Evolutionary conservation across 2,888 invertebrate species (phyloP).

Genomic region (Craniophora ligustri): DNA sequence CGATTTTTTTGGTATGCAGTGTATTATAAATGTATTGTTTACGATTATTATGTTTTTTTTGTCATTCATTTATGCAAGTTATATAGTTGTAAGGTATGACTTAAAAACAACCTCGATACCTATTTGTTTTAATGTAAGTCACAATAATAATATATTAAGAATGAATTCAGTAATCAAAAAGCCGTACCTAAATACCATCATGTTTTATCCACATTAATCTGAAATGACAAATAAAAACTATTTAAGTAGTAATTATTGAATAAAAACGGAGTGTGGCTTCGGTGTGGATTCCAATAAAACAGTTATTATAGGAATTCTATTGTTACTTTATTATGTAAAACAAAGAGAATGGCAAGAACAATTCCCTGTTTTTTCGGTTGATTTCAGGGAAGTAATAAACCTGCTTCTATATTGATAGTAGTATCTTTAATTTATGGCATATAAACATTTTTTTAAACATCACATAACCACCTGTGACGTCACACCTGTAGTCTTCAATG

Average conservation of each 20-base stretch:
- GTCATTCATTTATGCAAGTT: too few relatives aligned
- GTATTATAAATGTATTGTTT: conserved; percentile 34
- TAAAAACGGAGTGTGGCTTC: not conserved
- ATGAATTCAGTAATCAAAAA: conserved; percentile 2
- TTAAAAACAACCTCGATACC: too few relatives aligned
- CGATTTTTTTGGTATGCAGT: conserved; percentile 50
- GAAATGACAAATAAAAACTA: conserved; percentile 17
- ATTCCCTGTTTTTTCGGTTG: not conserved
- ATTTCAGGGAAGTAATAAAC: not conserved
- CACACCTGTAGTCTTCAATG: too few relatives aligned
- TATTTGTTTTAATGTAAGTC: conserved; percentile 6
- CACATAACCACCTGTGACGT: too few relatives aligned
- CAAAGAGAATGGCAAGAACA: not conserved
- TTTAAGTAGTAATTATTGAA: conserved; percentile 10
- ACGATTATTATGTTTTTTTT: too few relatives aligned
- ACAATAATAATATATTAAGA: conserved; percentile 16
- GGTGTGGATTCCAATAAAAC: not conserved
- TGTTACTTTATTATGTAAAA: not conserved
- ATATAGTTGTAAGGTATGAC: too few relatives aligned
- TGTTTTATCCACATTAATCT: conserved; percentile 12
- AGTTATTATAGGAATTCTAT: not conserved
- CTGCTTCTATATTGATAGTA: too few relatives aligned
- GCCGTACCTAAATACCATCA: conserved; percentile 11
- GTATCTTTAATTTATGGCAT: too few relatives aligned
- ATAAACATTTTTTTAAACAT: too few relatives aligned